Base-by-base conservation (phyloP, 2,113 vertebrate genomes). In the Pithys albifrons region DNA sequence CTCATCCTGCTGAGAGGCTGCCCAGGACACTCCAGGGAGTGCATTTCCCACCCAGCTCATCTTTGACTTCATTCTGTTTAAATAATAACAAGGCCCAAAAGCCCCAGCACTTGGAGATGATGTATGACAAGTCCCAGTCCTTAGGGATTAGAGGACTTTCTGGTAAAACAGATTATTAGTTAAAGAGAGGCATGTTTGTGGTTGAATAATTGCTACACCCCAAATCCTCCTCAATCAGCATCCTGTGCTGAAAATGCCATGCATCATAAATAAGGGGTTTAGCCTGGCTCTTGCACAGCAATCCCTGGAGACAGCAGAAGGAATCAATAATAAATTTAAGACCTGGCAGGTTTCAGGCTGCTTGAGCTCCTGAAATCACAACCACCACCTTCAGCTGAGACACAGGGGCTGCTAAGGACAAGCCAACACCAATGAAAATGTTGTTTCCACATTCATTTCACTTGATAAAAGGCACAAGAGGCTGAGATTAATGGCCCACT, bases 311-410 rank as follows among this genome's bases (percentile, higher is more conserved):
- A 64, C 73, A 61, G 76, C 18, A 70, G 76, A 70, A 85, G 65
- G 74, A 96, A 97, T 97, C 95, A 77, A 95, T 96, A 97, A 91
- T 84, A 91, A 86, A 96, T 97, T 96, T 93, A 81, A 93, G 86
- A 78, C 49, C 86, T 88, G 70, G 76, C 87, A 89, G 80, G 65
- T 96, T 95, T 97, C 89, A 65, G 88, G 89, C 84, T 96, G 83
- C 70, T 85, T 49, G 82, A 87, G 88, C 77, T 93, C 45, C 72
- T 88, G 90, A 76, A 70, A 48, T 43, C 62, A 94, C 51, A 74
- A 88, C 4, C 29, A 14, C n/a, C 64, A 74, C 17, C 57, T 59
- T 48, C 58, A 37, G 67, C 80, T 1, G 1, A 4, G 46, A 35
- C 90, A 51, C 19, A 3, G 1, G 6, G 59, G 69, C 75, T 74